These are phyloP conservation scores for Tupiocoris notatus DNA, from an alignment of 2,888 invertebrate genomes.

Conservation along the genomic window DNA sequence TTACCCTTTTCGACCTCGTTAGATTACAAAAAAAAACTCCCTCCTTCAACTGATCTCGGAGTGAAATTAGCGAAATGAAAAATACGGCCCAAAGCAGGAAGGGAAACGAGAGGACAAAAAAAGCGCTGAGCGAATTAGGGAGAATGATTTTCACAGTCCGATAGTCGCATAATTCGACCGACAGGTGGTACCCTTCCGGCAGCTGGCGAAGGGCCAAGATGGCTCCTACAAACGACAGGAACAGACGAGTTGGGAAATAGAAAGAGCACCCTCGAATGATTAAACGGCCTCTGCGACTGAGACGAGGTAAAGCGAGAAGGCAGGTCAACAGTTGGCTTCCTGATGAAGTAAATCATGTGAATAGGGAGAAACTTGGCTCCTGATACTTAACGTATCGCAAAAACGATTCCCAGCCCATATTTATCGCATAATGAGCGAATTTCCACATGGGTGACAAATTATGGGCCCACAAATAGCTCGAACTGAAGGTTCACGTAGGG, in stretches of 20 bases:
- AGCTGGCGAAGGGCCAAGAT: slow-evolving; percentile 25
- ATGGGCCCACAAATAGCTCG: too few species aligned
- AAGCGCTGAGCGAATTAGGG: not conserved
- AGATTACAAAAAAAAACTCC: too few species aligned
- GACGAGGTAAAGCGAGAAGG: slow-evolving; percentile 1
- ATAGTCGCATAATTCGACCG: slow-evolving; percentile 32
- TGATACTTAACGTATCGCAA: too few species aligned
- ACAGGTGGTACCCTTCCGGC: slow-evolving; percentile 23
- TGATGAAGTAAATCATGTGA: not conserved
- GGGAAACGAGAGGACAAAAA: not conserved
- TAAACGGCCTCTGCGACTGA: slow-evolving; percentile 3
- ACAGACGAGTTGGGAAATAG: not conserved
- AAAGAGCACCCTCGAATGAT: not conserved
- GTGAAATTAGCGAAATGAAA: too few species aligned
- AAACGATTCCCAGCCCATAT: too few species aligned
- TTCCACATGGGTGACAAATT: too few species aligned
- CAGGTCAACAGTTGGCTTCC: not conserved
- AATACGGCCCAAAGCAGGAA: not conserved
- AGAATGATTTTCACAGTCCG: slow-evolving; percentile 12
- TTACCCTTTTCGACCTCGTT: not conserved
- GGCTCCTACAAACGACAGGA: slow-evolving; percentile 13
- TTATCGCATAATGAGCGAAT: too few species aligned
- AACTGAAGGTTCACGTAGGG: too few species aligned
- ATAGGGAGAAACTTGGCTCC: too few species aligned
- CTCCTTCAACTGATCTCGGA: too few species aligned